Evolutionary conservation across 2,113 vertebrate species (phyloP), one percentile per base, ranked within the genome.

Genomic region (Urocitellus parryii): DNA sequence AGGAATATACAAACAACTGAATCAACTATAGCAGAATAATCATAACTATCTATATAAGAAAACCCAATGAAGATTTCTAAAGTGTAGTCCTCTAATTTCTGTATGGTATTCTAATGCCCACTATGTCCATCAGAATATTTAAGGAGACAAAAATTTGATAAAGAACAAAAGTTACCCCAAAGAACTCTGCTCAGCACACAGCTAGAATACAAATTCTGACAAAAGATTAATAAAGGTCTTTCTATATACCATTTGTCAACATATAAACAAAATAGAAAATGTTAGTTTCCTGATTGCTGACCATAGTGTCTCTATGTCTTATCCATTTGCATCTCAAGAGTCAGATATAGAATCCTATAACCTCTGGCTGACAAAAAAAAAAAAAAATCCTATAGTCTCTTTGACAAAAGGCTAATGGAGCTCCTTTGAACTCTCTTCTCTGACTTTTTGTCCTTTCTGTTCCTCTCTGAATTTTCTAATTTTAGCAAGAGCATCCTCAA

Each of bases 191-290:
- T 22, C 67, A 67, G 17, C 68, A 61, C 25, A 83, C 48, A 25
- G 58, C 1, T 27, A 4, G 20, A 84, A 90, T 61, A 73, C 6
- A 83, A 20, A 90, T 72, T 96, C 42, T 92, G 53, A 88, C 34
- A 73, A 94, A 88, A 80, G 13, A 20, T 94, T 92, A 92, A 48
- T 20, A 90, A 96, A 93, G 1, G 18, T 88, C 91, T 96, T 45
- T 92, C 16, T 90, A 39, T 5, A n/a, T 70, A 92, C 61, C 7
- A 56, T 65, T 68, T 92, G 79, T 92, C 39, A 97, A 82, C 53
- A 53, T 81, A 42, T 42, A 91, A 85, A 74, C 45, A 95, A 94
- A 90, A 94, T 37, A 74, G 77, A 90, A 88, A 34, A 53, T 86
- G 14, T 76, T 32, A 73, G 25, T 5, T 79, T 92, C 53, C 63